Evolutionary conservation across 2,888 invertebrate genomes (phyloP), one percentile per base, ranked within the genome.

Genomic region (Sarcophaga caerulescens): DNA sequence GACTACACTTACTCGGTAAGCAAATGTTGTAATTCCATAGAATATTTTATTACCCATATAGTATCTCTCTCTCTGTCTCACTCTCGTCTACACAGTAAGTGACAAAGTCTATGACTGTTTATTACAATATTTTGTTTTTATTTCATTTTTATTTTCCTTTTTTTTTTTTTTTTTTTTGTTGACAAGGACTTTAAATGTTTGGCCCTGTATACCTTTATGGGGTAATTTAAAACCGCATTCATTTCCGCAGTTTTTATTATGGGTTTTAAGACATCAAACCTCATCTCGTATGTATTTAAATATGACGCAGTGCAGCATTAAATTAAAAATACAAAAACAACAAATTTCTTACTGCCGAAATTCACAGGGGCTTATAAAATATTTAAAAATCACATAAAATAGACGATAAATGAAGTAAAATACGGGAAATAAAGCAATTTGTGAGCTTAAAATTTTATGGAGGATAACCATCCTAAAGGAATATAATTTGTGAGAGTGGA

Each of bases 181-280:
- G 17, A 52, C 2, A 1, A 52, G 35, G 1, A 52, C 17, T 75
- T 45, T 63, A 76, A 19, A 52, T 14, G 12, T 17, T 1, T 52
- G 57, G 21, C 63, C 44, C 2, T 35, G 35, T 35, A 63, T 81
- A 70, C 81, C 74, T 81, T 68, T 66, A 76, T 73, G 77, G 17
- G 47, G 77, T 74, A 73, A 76, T 82, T 79, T 76, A 66, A 82
- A 80, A 85, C 85, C 82, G 65, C 81, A 86, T 47, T 19, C 65
- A 77, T 83, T 80, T 82, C 78, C 73, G 47, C 44, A 83, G 62
- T 83, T 79, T 35, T 79, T 83, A 83, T 84, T 83, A 66, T 60
- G 23, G 25, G 17, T 62, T 57, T 69, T 45, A 71, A 52, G 52
- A 45, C 21, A 25, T 66, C n/a, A 63, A 5, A 73, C 66, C 62